A percentile compares a stretch with the other conserved stretches of the same genome.
Evolutionary conservation across 2,888 invertebrate genomes (phyloP).

Genomic region (Caenorhabditis panamensis): DNA sequence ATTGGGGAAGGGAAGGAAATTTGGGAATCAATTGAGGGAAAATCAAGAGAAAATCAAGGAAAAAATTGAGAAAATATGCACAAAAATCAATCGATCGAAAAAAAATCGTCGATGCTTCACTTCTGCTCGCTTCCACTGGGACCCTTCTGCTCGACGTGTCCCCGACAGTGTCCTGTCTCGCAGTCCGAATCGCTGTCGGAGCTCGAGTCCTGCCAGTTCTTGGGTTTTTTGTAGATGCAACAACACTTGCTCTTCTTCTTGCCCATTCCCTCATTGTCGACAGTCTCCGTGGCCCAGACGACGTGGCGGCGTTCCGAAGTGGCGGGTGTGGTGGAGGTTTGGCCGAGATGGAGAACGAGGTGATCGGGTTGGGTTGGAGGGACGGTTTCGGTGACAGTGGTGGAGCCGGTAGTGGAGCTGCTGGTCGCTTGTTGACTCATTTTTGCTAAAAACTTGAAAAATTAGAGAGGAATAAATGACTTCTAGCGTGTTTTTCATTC

Average conservation of each 20-base stretch:
- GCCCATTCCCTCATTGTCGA: slow-evolving; percentile 78
- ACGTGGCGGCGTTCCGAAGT: slow-evolving; percentile 63
- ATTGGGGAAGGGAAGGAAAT: not conserved
- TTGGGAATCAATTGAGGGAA: not conserved
- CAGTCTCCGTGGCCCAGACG: slow-evolving; percentile 69
- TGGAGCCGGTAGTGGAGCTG: slow-evolving; percentile 16
- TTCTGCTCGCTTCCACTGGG: slow-evolving; percentile 20
- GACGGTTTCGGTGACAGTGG: slow-evolving; percentile 25
- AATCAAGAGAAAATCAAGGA: not conserved
- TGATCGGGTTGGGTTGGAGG: slow-evolving; percentile 15
- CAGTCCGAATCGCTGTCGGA: slow-evolving; percentile 73
- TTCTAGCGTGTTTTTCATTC: not conserved
- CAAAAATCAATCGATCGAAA: slow-evolving; percentile 1
- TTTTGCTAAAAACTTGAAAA: slow-evolving; percentile 9
- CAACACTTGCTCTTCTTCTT: slow-evolving; percentile 80
- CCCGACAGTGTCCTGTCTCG: slow-evolving; percentile 79
- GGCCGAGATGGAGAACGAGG: slow-evolving; percentile 41
- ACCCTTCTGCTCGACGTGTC: slow-evolving; percentile 77
- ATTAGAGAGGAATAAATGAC: not conserved
- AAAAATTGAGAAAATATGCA: slow-evolving; percentile 11
- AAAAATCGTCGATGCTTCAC: slow-evolving; percentile 7
- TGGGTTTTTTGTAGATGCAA: slow-evolving; percentile 79
- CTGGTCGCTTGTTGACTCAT: slow-evolving; percentile 44
- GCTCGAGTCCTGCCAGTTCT: slow-evolving; percentile 75
- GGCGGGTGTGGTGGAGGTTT: slow-evolving; percentile 15